A percentile compares a stretch with the other conserved stretches of the same genome.
These are phyloP conservation scores for Geotria australis DNA, from an alignment of 2,797 vertebrate genomes.

Conservation along the genomic window DNA sequence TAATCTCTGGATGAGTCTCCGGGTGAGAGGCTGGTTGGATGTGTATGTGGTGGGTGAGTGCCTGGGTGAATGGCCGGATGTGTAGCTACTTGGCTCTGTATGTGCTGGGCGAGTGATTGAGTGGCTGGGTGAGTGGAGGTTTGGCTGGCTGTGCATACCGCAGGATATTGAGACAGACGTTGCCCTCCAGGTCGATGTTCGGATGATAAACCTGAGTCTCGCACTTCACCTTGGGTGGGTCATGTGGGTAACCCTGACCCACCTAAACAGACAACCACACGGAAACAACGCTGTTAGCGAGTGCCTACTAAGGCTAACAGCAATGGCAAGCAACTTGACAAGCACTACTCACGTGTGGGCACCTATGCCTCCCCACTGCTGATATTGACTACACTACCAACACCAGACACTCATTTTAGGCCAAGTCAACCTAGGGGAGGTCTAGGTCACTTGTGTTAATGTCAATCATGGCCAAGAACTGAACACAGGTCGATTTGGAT, in stretches of 20 bases:
- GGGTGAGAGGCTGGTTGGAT: slow-evolving; percentile 1
- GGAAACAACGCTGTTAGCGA: background rate
- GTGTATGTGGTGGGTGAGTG: background rate
- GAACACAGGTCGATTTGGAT: too few relatives aligned
- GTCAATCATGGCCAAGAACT: too few relatives aligned
- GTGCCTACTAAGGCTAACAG: background rate
- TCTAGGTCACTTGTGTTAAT: too few relatives aligned
- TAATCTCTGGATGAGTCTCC: too few relatives aligned
- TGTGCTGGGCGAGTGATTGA: too few relatives aligned
- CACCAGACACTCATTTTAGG: too few relatives aligned
- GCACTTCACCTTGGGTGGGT: slow-evolving; percentile 83
- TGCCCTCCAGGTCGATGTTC: slow-evolving; percentile 89
- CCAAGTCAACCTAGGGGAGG: too few relatives aligned
- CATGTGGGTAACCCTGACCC: slow-evolving; percentile 75
- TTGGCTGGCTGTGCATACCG: slow-evolving; percentile 15
- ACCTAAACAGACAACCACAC: slow-evolving; percentile 18
- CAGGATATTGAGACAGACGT: slow-evolving; percentile 88
- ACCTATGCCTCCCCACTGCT: too few relatives aligned
- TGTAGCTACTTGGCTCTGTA: background rate
- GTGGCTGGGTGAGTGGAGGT: too few relatives aligned
- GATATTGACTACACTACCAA: too few relatives aligned
- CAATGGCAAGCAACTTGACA: too few relatives aligned
- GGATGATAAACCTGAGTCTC: slow-evolving; percentile 92
- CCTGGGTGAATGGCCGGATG: background rate
- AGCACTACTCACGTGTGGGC: too few relatives aligned